Conservation (phyloP, 1,140 invertebrate species). For the Halictus rubicundus region DNA sequence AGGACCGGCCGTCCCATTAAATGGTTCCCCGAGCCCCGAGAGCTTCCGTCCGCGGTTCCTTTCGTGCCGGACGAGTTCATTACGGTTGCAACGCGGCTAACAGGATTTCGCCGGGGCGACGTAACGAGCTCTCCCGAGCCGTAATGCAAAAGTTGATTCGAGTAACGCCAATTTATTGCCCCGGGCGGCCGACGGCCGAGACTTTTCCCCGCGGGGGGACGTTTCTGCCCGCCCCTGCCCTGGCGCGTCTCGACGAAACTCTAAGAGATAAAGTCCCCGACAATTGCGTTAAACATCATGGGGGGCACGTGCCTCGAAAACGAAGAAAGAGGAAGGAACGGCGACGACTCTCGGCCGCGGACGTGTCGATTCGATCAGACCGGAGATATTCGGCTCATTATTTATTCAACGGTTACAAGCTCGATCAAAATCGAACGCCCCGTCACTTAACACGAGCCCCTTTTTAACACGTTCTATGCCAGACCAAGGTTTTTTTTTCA, state of each 20-base stretch:
- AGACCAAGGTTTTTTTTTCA: too few relatives aligned
- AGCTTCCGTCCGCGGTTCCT: background rate
- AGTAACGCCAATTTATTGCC: slow-evolving; percentile 50
- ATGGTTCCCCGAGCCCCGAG: background rate
- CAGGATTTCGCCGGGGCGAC: slow-evolving; percentile 45
- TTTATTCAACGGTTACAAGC: too few relatives aligned
- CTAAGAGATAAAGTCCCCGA: slow-evolving; percentile 11
- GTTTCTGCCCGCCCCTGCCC: background rate
- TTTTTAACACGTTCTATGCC: too few relatives aligned
- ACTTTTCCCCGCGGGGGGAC: background rate
- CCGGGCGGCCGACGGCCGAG: background rate
- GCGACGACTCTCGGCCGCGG: background rate
- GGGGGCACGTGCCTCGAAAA: background rate
- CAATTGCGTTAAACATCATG: slow-evolving; percentile 30
- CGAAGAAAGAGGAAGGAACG: background rate
- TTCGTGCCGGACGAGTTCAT: slow-evolving; percentile 49
- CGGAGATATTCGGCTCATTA: background rate
- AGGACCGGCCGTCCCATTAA: background rate
- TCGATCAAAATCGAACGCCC: too few relatives aligned
- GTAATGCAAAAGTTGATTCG: slow-evolving; percentile 65
- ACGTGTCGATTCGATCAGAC: background rate
- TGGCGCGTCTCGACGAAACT: background rate
- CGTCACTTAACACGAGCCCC: too few relatives aligned
- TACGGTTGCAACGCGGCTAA: slow-evolving; percentile 57
- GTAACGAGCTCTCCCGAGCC: slow-evolving; percentile 55